Percentiles rank a stretch among this genome's conserved stretches.
phyloP scores from a whole-genome alignment of 1,140 invertebrate species.

The Parasteatoda tepidariorum region DNA sequence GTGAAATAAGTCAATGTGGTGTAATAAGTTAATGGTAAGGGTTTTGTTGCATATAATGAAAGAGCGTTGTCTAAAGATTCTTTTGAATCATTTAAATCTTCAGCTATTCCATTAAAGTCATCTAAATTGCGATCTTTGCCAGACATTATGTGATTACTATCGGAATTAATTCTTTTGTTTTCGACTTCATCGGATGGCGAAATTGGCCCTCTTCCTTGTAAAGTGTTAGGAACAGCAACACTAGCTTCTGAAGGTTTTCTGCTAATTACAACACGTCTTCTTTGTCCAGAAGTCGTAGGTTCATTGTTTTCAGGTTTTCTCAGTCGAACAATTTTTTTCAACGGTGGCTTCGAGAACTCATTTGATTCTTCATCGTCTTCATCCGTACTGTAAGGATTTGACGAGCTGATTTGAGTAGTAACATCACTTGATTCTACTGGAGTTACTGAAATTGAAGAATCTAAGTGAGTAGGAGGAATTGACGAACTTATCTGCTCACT shows the following conservation, averaged over 20 bases:
- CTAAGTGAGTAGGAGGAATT: neutral
- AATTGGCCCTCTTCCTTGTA: constrained; percentile 37
- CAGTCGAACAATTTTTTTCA: constrained; percentile 48
- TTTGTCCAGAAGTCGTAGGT: neutral
- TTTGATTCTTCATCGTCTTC: neutral
- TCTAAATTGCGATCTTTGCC: constrained; percentile 21
- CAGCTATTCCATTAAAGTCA: constrained; percentile 15
- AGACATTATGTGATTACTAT: neutral
- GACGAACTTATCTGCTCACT: neutral
- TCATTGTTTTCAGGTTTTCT: constrained; percentile 44
- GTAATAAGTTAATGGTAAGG: constrained; percentile 68
- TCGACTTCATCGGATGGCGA: neutral
- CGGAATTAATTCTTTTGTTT: neutral
- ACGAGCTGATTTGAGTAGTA: neutral
- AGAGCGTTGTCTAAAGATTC: neutral
- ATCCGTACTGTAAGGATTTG: neutral
- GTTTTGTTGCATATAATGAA: constrained; percentile 41
- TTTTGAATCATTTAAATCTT: neutral
- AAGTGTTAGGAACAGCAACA: neutral
- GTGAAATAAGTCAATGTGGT: constrained; percentile 95
- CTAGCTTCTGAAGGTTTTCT: constrained; percentile 15
- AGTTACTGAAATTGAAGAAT: neutral
- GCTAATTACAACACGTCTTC: constrained; percentile 39
- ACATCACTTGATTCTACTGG: neutral
- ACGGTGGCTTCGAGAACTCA: neutral